Evolutionary conservation across 2,113 vertebrate genomes (phyloP).

Genomic region (Crotalus tigris): DNA sequence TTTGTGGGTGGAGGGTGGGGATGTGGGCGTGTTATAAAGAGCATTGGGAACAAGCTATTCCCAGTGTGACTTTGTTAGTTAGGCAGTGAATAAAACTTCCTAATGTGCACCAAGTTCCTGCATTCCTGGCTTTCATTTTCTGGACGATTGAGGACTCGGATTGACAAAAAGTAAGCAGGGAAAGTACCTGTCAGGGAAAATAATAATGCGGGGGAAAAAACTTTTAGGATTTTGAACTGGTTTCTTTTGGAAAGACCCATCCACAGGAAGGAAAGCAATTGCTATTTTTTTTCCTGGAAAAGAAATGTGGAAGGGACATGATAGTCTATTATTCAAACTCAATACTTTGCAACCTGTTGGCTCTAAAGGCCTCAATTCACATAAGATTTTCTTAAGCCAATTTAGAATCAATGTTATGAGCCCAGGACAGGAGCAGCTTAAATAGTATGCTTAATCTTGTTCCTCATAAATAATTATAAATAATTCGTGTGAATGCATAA

Average conservation of each 20-base stretch:
- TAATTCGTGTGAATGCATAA: constrained; percentile 15
- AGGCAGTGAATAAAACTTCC: too few relatives aligned
- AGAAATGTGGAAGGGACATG: background rate
- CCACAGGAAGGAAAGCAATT: background rate
- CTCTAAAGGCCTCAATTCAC: background rate
- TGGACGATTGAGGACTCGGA: too few relatives aligned
- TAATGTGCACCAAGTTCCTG: too few relatives aligned
- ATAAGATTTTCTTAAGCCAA: background rate
- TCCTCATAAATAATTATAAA: constrained; percentile 4
- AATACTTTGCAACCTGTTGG: background rate
- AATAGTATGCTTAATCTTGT: background rate
- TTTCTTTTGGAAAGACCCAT: background rate
- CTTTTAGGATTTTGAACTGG: background rate
- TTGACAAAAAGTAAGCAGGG: background rate
- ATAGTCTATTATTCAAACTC: background rate
- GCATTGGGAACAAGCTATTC: too few relatives aligned
- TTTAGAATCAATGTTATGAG: background rate
- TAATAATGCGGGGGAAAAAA: background rate
- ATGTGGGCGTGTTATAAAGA: too few relatives aligned
- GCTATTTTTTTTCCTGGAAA: background rate
- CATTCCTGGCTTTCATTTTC: too few relatives aligned
- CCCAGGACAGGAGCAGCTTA: background rate
- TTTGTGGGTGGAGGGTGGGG: too few relatives aligned
- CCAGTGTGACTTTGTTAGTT: too few relatives aligned
- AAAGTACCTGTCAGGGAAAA: background rate